Base-by-base conservation (phyloP, 2,113 vertebrate genomes). In the Eclectus roratus region DNA sequence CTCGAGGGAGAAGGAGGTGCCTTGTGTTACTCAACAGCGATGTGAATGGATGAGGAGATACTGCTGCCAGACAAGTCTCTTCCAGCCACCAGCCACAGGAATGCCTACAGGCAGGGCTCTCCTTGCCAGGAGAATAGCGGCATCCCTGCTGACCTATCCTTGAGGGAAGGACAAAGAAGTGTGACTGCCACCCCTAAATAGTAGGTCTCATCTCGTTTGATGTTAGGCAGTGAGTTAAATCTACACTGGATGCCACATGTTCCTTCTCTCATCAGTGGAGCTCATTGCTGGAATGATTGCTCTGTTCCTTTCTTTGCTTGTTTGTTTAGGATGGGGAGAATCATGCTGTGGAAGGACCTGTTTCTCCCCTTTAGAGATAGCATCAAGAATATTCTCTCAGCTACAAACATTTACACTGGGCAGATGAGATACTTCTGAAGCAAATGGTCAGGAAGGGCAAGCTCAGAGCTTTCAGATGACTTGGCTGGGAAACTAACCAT, bases 251-350 rank as follows among this genome's bases (percentile, higher is more conserved):
- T 7, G 3, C 58, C 29, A 23, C 35, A 4, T 25, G 35, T 68
- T 91, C 23, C 56, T 14, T 82, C 29, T 81, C 43, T 78, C 2
- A 0, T 43, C 80, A 64, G 31, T 5, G 17, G 33, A 82, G 20
- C 29, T 27, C 0, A 0, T 56, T 58, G 27, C 1, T 81, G 84
- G 39, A 84, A 63, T 0, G 0, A 64, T 43, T 68, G n/a, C 19
- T 65, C 9, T 84, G 47, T 52, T 65, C 56, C 20, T 58, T 94
- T 87, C 61, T 35, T 83, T 47, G 24, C 9, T 87, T 77, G 17
- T 63, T 84, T 85, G 31, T 77, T 89, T 82, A 71, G 50, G 28
- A 71, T 44, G 50, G 44, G 37, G 13, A 84, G 18, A 93, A 18
- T 73, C 60, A 35, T 2, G 1, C 31, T 81, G 53, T 73, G 55